Conservation (phyloP, 1,140 invertebrate genomes). For the Thaumetopoea pityocampa region DNA sequence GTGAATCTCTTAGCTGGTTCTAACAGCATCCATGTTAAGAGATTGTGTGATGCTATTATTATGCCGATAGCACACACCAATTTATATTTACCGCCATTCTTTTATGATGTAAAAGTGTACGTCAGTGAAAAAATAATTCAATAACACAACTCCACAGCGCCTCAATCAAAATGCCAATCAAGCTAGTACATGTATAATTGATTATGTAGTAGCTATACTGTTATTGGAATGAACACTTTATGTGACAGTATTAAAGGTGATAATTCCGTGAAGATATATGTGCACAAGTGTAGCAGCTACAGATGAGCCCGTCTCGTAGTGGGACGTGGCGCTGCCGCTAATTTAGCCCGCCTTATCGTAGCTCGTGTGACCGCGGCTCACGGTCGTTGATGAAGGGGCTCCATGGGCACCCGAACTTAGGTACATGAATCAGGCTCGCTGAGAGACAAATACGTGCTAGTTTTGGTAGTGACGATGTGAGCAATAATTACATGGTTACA, state of each 20-base stretch:
- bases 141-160: slow-evolving; percentile 7
- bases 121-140: slow-evolving; percentile 8
- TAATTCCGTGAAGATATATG: slow-evolving; percentile 1
- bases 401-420: slow-evolving; percentile 38
- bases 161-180: slow-evolving; percentile 22
- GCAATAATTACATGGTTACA: not conserved
- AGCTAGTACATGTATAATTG: slow-evolving; percentile 19
- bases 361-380: slow-evolving; percentile 50
- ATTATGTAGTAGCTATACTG: not conserved
- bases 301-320: slow-evolving; percentile 24
- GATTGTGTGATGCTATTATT: no score
- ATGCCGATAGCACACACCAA: no score
- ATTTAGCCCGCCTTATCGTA: slow-evolving; percentile 31
- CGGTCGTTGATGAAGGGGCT: slow-evolving; percentile 44
- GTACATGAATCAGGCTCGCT: slow-evolving; percentile 13
- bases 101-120: slow-evolving; percentile 1
- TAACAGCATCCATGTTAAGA: no score
- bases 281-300: slow-evolving; percentile 13
- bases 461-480: no score
- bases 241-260: slow-evolving; percentile 11
- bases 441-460: not conserved
- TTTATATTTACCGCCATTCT: no score
- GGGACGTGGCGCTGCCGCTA: slow-evolving; percentile 23
- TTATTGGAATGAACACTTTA: slow-evolving; percentile 15
- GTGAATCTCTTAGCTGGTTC: no score